Evolutionary conservation across 2,888 invertebrate species (phyloP).

Genomic region (Eupithecia vulgata): DNA sequence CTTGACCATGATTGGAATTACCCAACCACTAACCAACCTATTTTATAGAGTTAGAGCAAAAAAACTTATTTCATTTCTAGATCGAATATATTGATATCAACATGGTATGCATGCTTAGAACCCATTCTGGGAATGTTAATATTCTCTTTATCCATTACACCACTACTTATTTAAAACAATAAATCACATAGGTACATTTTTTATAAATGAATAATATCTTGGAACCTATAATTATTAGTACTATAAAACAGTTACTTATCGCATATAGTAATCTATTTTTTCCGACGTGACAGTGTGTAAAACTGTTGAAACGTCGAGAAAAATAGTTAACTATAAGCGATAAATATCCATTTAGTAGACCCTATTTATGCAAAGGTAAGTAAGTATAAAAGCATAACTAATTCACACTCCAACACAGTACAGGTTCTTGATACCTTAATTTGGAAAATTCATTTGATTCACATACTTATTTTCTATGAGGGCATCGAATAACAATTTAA

Average conservation of each 20-base stretch:
- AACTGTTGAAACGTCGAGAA: too few relatives aligned
- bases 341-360: background rate
- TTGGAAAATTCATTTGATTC: background rate
- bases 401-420: background rate
- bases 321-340: too few relatives aligned
- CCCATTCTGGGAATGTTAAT: conserved; percentile 58
- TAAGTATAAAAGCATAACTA: background rate
- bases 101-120: conserved; percentile 52
- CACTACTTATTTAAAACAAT: conserved; percentile 57
- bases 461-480: background rate
- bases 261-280: too few relatives aligned
- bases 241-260: too few relatives aligned
- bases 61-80: conserved; percentile 34
- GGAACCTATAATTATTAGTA: too few relatives aligned
- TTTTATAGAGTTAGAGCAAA: background rate
- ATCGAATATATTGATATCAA: conserved; percentile 53
- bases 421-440: background rate
- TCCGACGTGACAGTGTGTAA: too few relatives aligned
- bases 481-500: background rate
- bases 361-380: background rate
- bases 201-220: background rate
- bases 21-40: too few relatives aligned
- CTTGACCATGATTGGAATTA: background rate
- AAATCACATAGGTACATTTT: conserved; percentile 60
- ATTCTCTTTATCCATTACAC: conserved; percentile 47